phyloP scores from a whole-genome alignment of 2,888 invertebrate species.

The Epiblema foenella region DNA sequence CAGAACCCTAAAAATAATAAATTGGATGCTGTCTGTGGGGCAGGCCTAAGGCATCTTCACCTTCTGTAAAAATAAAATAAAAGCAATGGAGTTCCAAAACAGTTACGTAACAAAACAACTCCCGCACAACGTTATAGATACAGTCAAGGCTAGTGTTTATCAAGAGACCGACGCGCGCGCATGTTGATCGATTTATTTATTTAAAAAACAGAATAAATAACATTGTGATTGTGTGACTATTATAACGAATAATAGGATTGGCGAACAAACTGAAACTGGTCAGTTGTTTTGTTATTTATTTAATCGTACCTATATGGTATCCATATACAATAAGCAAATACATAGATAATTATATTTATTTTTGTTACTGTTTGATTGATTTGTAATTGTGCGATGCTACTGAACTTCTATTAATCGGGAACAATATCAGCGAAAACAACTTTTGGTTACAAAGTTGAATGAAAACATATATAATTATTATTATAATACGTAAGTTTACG shows the following conservation, averaged over 20 bases:
- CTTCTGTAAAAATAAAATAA: not conserved
- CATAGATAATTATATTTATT: no score
- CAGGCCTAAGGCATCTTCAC: no score
- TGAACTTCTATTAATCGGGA: not conserved
- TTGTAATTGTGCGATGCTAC: not conserved
- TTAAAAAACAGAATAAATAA: conserved; percentile 12
- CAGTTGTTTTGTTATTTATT: not conserved
- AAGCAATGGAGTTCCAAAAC: conserved; percentile 15
- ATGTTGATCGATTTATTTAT: conserved; percentile 18
- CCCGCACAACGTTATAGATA: conserved; percentile 24
- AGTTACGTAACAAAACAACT: conserved; percentile 8
- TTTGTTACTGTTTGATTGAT: conserved; percentile 7
- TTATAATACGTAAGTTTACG: no score
- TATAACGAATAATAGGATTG: not conserved
- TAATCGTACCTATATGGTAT: no score
- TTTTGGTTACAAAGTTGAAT: no score
- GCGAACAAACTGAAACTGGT: not conserved
- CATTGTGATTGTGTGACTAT: not conserved
- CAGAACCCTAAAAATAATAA: no score
- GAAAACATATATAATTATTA: no score
- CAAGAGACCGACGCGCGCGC: conserved; percentile 18
- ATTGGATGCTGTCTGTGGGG: no score
- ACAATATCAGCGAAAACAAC: no score
- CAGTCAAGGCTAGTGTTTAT: conserved; percentile 28
- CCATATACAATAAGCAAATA: no score